Percentiles rank a stretch among this genome's conserved stretches.
These are phyloP conservation scores for Siphlonurus alternatus DNA, from an alignment of 2,888 invertebrate genomes.

Conservation along the genomic window DNA sequence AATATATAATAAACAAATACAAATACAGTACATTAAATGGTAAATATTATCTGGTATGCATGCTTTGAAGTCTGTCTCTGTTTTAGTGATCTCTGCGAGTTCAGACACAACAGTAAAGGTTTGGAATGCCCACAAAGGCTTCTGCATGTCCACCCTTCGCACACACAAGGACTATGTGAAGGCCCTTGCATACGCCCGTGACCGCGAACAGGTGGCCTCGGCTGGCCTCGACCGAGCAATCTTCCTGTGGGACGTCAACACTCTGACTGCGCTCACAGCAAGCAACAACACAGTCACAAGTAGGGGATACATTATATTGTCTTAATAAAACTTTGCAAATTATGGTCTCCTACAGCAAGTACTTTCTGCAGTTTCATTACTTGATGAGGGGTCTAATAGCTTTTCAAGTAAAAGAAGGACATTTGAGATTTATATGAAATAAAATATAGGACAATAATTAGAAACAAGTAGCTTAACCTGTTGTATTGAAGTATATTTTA, in stretches of 20 bases:
- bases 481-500: no score
- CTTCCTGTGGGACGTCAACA: slow-evolving; percentile 97
- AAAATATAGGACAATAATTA: no score
- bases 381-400: no score
- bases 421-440: no score
- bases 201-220: slow-evolving; percentile 89
- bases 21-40: no score
- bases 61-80: no score
- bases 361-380: no score
- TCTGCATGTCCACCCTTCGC: slow-evolving; percentile 95
- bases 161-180: slow-evolving; percentile 99
- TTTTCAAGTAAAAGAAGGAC: no score
- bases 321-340: background rate
- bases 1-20: no score
- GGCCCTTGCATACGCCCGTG: slow-evolving; percentile 92
- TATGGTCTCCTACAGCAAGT: no score
- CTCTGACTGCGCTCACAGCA: slow-evolving; percentile 89
- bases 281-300: slow-evolving; percentile 98
- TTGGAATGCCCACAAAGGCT: slow-evolving; percentile 99
- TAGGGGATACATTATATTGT: slow-evolving; percentile 27
- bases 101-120: slow-evolving; percentile 99
- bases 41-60: no score
- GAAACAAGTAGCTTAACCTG: no score
- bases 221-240: slow-evolving; percentile 94
- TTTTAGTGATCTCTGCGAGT: slow-evolving; percentile 90